phyloP scores from a whole-genome alignment of 2,888 invertebrate species.

The Napeogenes inachia region DNA sequence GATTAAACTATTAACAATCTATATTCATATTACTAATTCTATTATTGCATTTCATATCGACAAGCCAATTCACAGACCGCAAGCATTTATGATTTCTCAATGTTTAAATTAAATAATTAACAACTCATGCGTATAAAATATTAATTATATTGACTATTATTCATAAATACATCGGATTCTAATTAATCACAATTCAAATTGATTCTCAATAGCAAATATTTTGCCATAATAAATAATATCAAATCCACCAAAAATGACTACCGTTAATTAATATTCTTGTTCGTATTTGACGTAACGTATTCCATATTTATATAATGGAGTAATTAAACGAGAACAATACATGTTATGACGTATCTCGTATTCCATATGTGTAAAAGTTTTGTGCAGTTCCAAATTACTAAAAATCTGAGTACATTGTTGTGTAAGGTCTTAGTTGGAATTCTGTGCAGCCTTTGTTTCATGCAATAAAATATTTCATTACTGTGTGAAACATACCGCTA shows the following conservation, averaged over 20 bases:
- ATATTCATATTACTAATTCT: too few species aligned
- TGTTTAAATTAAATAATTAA: constrained; percentile 20
- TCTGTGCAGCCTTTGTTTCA: constrained; percentile 52
- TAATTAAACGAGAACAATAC: neutral
- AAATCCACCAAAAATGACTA: too few species aligned
- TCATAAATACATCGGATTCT: too few species aligned
- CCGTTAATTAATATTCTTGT: too few species aligned
- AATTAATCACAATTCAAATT: too few species aligned
- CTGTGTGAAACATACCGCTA: constrained; percentile 51
- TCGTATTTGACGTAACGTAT: too few species aligned
- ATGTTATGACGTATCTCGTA: neutral
- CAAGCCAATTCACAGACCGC: neutral
- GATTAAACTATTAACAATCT: too few species aligned
- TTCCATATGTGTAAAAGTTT: constrained; percentile 12
- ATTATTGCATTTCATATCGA: too few species aligned
- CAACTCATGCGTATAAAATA: constrained; percentile 11
- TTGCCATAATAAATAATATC: too few species aligned
- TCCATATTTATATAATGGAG: too few species aligned
- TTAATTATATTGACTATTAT: too few species aligned
- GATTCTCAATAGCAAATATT: too few species aligned
- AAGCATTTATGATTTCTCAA: neutral
- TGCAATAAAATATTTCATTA: constrained; percentile 72
- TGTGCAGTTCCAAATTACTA: constrained; percentile 44
- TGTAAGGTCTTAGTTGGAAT: constrained; percentile 51
- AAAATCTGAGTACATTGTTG: constrained; percentile 67